phyloP scores from a whole-genome alignment of 92 coral and sea anemone genomes.

The Phenganax subtilis region DNA sequence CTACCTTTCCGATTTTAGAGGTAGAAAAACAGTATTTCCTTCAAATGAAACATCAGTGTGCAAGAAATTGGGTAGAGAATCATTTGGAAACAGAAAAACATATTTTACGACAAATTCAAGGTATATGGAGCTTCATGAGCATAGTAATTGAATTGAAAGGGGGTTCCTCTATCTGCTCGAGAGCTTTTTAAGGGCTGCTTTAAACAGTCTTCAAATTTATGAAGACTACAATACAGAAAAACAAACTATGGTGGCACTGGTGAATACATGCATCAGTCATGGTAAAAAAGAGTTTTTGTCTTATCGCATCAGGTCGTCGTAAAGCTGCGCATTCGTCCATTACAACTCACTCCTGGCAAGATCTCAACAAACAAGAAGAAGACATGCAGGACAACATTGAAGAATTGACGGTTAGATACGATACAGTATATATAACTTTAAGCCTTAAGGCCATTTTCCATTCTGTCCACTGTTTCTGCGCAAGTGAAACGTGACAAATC shows the following conservation, averaged over 20 bases:
- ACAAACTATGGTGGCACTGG: background rate
- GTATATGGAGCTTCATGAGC: constrained; percentile 31
- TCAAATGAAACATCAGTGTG: constrained; percentile 84
- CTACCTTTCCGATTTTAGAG: constrained; percentile 46
- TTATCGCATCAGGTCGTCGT: constrained; percentile 61
- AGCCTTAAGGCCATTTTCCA: background rate
- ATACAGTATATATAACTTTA: background rate
- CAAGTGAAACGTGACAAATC: too few species aligned
- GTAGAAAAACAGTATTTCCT: constrained; percentile 81
- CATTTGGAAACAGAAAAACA: constrained; percentile 90
- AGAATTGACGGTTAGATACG: constrained; percentile 61
- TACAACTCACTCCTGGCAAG: constrained; percentile 68
- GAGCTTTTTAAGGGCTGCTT: too few species aligned
- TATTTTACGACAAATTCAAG: constrained; percentile 87
- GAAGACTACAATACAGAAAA: background rate
- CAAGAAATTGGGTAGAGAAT: constrained; percentile 85
- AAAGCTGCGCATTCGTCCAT: constrained; percentile 52
- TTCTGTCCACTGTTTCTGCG: background rate
- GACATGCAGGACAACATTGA: constrained; percentile 77
- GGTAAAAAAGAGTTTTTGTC: background rate
- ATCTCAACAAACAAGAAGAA: constrained; percentile 73
- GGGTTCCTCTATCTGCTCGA: too few species aligned
- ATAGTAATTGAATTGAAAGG: too few species aligned
- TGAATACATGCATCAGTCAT: background rate
- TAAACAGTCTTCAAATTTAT: too few species aligned